Conservation (phyloP, 2,113 vertebrate genomes). For the Poeciliopsis retropinna region DNA sequence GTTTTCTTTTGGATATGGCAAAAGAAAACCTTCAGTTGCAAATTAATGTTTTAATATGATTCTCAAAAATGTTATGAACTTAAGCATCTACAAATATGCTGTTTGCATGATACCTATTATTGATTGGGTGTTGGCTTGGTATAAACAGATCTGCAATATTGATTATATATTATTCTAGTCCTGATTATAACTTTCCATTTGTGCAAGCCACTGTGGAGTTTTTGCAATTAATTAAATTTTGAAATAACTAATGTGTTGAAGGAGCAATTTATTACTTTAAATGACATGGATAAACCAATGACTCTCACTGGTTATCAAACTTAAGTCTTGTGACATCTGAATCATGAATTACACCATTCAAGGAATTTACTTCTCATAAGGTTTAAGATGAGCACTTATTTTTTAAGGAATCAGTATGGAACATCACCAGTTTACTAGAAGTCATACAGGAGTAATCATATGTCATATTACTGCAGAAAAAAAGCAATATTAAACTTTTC, state of each 20-base stretch:
- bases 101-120: neutral
- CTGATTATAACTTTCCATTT: neutral
- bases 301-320: neutral
- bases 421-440: too few relatives aligned
- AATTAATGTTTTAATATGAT: neutral
- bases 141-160: neutral
- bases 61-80: neutral
- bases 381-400: neutral
- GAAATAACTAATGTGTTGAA: neutral
- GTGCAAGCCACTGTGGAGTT: neutral
- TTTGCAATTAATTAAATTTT: neutral
- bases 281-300: neutral
- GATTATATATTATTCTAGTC: neutral
- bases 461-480: too few relatives aligned
- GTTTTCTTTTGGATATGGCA: neutral
- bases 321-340: neutral
- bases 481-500: too few relatives aligned
- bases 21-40: neutral
- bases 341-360: too few relatives aligned
- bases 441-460: too few relatives aligned
- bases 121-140: neutral
- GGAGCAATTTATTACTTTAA: neutral
- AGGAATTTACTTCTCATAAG: neutral
- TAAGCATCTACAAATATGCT: neutral
- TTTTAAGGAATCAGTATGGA: too few relatives aligned